Evolutionary conservation across 1,140 invertebrate genomes (phyloP).

Genomic region (Drosophila aff.): DNA sequence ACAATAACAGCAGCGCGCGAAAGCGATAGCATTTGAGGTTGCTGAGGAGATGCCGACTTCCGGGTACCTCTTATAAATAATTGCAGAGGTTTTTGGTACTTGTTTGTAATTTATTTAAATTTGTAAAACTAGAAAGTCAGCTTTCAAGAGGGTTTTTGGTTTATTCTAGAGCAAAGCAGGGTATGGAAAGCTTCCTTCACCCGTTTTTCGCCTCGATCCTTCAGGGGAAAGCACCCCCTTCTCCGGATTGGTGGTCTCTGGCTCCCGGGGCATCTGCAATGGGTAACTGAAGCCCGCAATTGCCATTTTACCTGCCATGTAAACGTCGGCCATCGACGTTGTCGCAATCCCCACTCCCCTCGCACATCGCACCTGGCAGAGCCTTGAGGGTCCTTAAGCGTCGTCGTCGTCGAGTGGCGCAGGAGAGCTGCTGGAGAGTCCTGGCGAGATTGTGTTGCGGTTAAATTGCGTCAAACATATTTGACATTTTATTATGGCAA

Average conservation of each 20-base stretch:
- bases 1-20: conserved; percentile 32
- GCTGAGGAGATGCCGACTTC: neutral
- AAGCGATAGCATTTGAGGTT: conserved; percentile 8
- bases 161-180: no score
- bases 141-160: neutral
- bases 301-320: conserved; percentile 70
- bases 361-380: conserved; percentile 47
- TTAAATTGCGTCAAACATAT: conserved; percentile 83
- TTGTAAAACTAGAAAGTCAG: neutral
- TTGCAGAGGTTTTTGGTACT: neutral
- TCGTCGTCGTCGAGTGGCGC: conserved; percentile 62
- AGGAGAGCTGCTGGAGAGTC: conserved; percentile 6
- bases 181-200: neutral
- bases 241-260: neutral
- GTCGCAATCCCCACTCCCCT: conserved; percentile 10
- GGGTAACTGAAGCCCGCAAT: conserved; percentile 51
- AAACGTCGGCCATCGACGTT: conserved; percentile 35
- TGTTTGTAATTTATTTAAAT: neutral
- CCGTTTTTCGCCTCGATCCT: neutral
- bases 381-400: conserved; percentile 75
- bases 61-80: neutral
- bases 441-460: conserved; percentile 71
- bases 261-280: conserved; percentile 21
- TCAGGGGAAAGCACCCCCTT: conserved; percentile 1
- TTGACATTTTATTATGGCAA: conserved; percentile 79